Evolutionary conservation across 2,888 invertebrate genomes (phyloP).

Genomic region (Parnassius smintheus): DNA sequence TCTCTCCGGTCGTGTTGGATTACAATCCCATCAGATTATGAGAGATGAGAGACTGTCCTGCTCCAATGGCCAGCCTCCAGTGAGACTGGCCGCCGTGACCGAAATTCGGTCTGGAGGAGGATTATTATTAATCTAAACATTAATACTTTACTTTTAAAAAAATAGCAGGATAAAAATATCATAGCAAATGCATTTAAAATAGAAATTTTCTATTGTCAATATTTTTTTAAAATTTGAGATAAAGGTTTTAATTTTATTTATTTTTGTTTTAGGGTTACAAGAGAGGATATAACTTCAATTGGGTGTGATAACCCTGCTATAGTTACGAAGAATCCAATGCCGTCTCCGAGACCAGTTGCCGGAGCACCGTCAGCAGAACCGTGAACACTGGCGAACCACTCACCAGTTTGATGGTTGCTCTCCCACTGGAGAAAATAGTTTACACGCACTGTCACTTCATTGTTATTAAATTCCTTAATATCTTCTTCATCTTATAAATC

Average conservation of each 20-base stretch:
- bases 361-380: conserved; percentile 51
- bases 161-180: too few species aligned
- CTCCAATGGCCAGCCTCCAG: too few species aligned
- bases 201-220: too few species aligned
- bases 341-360: conserved; percentile 48
- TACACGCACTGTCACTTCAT: conserved; percentile 80
- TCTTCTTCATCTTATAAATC: conserved; percentile 75
- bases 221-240: neutral
- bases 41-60: too few species aligned
- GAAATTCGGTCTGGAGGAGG: too few species aligned
- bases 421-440: conserved; percentile 65
- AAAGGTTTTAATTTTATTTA: neutral
- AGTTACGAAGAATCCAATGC: conserved; percentile 57
- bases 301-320: conserved; percentile 52
- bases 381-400: conserved; percentile 49
- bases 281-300: conserved; percentile 46
- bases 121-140: too few species aligned
- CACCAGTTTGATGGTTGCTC: conserved; percentile 73
- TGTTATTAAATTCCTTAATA: conserved; percentile 78
- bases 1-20: too few species aligned
- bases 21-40: too few species aligned
- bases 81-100: too few species aligned
- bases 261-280: conserved; percentile 71
- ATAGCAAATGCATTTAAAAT: too few species aligned
- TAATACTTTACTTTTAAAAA: too few species aligned